A percentile compares a stretch with the other conserved stretches of the same genome.
Conservation (phyloP, 1,140 invertebrate species). For the Drosophila orosa region DNA sequence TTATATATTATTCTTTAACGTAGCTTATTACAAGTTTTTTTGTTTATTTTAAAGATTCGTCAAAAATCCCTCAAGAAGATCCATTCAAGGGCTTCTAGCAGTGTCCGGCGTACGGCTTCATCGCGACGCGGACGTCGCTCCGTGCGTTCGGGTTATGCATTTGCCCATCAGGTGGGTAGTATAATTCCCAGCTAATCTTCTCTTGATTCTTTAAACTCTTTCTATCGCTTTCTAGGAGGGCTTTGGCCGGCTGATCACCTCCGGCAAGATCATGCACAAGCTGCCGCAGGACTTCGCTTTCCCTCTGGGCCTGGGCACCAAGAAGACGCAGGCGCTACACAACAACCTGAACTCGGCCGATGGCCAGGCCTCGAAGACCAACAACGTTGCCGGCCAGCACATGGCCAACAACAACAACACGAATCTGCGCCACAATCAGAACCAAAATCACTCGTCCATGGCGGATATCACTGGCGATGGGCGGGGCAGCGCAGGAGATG, state of each 20-base stretch:
- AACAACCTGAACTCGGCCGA: constrained; percentile 51
- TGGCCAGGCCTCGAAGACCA: constrained; percentile 26
- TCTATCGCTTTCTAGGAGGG: constrained; percentile 88
- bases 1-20: too few relatives aligned
- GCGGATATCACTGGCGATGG: constrained; percentile 63
- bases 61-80: constrained; percentile 89
- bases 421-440: constrained; percentile 64
- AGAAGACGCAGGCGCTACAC: constrained; percentile 72
- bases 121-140: constrained; percentile 94
- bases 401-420: constrained; percentile 75
- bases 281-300: constrained; percentile 87
- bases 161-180: constrained; percentile 92
- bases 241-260: constrained; percentile 98
- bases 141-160: constrained; percentile 98
- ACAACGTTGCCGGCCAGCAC: constrained; percentile 84
- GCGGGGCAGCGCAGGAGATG: constrained; percentile 24
- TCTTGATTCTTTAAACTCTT: not conserved
- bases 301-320: constrained; percentile 74
- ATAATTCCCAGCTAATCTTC: fast-evolving
- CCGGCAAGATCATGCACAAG: constrained; percentile 98
- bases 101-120: constrained; percentile 93
- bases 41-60: constrained; percentile 73
- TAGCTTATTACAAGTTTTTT: not conserved
- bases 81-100: constrained; percentile 89
- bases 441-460: constrained; percentile 76